These are phyloP conservation scores for Scaptomyza hsui DNA, from an alignment of 1,140 invertebrate species.

Conservation along the genomic window DNA sequence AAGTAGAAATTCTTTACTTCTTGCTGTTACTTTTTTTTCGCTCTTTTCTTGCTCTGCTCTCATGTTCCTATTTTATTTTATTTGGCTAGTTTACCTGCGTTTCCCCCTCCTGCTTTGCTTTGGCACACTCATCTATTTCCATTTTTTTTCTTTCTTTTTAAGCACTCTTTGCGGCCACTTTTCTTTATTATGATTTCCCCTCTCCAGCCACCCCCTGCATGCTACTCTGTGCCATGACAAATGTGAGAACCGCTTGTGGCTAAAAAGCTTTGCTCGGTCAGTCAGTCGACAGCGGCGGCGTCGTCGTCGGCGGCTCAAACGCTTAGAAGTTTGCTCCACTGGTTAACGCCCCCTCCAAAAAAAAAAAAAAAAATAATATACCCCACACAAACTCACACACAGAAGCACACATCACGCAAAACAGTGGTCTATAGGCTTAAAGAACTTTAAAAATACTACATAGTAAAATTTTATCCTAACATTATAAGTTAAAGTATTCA, in stretches of 20 bases:
- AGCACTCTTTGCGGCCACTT: conserved; percentile 79
- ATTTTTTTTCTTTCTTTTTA: conserved; percentile 48
- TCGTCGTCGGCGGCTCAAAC: conserved; percentile 45
- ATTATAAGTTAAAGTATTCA: too few species aligned
- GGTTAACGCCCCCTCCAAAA: conserved; percentile 57
- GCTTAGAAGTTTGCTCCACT: conserved; percentile 60
- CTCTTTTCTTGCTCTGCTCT: background rate
- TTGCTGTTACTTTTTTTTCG: conserved; percentile 37
- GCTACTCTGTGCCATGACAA: conserved; percentile 59
- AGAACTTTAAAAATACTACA: background rate
- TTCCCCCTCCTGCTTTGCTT: conserved; percentile 4
- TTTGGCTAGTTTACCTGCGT: conserved; percentile 3
- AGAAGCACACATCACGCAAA: background rate
- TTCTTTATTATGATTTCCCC: conserved; percentile 73
- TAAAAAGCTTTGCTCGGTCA: conserved; percentile 36
- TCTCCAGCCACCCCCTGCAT: background rate
- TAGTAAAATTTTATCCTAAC: too few species aligned
- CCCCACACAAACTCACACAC: background rate
- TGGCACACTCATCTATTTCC: conserved; percentile 61
- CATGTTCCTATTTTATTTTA: conserved; percentile 1
- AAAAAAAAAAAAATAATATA: background rate
- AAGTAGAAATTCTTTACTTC: conserved; percentile 75
- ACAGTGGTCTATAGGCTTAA: background rate
- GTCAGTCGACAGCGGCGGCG: background rate
- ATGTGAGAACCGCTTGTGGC: conserved; percentile 77